A percentile compares a stretch with the other conserved stretches of the same genome.
Evolutionary conservation across 2,113 vertebrate genomes (phyloP).

Genomic region (Zosterops hypoxanthus): DNA sequence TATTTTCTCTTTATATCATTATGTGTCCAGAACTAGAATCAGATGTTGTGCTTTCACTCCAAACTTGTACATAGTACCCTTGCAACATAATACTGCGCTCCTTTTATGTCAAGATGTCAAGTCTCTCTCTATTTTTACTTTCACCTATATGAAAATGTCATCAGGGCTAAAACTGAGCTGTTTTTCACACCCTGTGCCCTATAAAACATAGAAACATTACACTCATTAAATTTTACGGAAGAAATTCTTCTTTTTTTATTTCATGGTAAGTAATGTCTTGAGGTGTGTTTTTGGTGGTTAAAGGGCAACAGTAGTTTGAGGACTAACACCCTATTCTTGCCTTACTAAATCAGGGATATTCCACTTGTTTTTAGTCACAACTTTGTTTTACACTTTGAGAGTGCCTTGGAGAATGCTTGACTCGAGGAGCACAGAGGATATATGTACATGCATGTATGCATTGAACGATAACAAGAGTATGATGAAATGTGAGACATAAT

Average conservation of each 20-base stretch:
- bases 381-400: background rate
- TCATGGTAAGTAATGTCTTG: background rate
- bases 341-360: background rate
- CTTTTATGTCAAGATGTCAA: conserved; percentile 48
- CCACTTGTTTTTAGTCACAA: conserved; percentile 8
- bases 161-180: conserved; percentile 43
- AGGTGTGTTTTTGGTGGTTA: background rate
- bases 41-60: conserved; percentile 38
- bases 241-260: conserved; percentile 37
- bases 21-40: conserved; percentile 27
- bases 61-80: background rate
- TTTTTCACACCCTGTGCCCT: conserved; percentile 48
- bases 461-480: background rate
- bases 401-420: background rate
- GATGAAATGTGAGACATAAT: background rate
- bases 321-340: background rate
- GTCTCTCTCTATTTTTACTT: conserved; percentile 45
- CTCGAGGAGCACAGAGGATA: background rate
- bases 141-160: conserved; percentile 65
- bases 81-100: background rate
- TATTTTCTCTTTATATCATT: background rate
- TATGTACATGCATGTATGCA: background rate
- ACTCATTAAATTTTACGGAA: conserved; percentile 59
- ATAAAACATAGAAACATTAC: conserved; percentile 45
- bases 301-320: conserved; percentile 29